Conservation (phyloP, 2,888 invertebrate genomes). For the Melieria picta region DNA sequence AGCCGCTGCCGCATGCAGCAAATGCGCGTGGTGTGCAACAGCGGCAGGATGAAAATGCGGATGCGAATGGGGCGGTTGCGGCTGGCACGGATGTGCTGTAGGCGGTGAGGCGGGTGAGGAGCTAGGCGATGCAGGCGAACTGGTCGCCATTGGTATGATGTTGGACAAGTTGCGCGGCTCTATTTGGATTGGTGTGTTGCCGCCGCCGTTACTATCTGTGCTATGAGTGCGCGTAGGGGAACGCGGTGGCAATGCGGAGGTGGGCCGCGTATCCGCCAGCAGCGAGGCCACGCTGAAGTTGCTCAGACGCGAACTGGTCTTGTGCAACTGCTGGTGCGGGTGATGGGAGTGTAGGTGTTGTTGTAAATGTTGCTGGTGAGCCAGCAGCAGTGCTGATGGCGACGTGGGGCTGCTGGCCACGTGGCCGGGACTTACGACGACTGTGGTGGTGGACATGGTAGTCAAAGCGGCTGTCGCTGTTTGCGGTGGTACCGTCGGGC, state of each 20-base stretch:
- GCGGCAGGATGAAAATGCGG: slow-evolving; percentile 50
- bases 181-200: slow-evolving; percentile 42
- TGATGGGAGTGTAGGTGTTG: slow-evolving; percentile 51
- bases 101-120: slow-evolving; percentile 54
- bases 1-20: slow-evolving; percentile 59
- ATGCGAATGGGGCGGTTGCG: slow-evolving; percentile 39
- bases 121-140: slow-evolving; percentile 57
- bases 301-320: slow-evolving; percentile 75
- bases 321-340: slow-evolving; percentile 64
- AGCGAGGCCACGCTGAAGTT: slow-evolving; percentile 88
- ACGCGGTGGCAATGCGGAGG: slow-evolving; percentile 60
- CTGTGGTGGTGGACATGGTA: slow-evolving; percentile 41
- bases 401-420: slow-evolving; percentile 52
- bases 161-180: slow-evolving; percentile 62
- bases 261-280: slow-evolving; percentile 79
- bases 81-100: slow-evolving; percentile 49
- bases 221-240: slow-evolving; percentile 55
- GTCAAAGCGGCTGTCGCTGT: slow-evolving; percentile 54
- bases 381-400: slow-evolving; percentile 57
- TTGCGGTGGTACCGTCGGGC: slow-evolving; percentile 69
- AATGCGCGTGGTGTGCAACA: slow-evolving; percentile 60
- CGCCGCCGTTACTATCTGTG: slow-evolving; percentile 10
- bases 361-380: slow-evolving; percentile 54
- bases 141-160: slow-evolving; percentile 59
- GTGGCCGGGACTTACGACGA: slow-evolving; percentile 42